Conservation (phyloP, 2,797 vertebrate species). For the Hippopotamyrus pictus region DNA sequence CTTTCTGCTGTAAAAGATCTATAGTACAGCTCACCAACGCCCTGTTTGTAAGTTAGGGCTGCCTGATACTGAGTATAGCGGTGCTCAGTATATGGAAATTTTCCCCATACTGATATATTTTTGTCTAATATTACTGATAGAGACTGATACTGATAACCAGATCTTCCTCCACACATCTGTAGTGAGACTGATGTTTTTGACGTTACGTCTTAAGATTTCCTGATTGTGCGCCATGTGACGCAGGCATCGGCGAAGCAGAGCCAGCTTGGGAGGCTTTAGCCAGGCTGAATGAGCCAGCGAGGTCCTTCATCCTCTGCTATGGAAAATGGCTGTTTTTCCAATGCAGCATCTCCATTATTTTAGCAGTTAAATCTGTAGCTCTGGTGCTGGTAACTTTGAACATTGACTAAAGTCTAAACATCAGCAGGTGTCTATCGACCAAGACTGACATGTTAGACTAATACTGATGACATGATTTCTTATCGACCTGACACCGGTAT, state of each 20-base stretch:
- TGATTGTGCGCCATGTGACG: background rate
- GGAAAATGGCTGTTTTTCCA: background rate
- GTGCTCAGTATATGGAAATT: background rate
- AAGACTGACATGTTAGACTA: background rate
- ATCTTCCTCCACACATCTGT: background rate
- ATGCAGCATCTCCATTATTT: background rate
- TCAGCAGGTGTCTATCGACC: background rate
- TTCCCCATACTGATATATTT: background rate
- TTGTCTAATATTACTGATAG: background rate
- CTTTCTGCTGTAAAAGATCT: background rate
- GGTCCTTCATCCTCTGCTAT: background rate
- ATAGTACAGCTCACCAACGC: background rate
- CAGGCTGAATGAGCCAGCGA: background rate
- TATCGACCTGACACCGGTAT: background rate
- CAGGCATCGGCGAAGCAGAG: background rate
- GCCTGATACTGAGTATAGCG: background rate
- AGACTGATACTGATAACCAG: background rate
- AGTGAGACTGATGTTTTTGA: background rate
- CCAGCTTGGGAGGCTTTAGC: background rate
- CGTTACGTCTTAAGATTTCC: background rate
- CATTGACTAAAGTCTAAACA: background rate
- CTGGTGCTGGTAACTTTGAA: background rate
- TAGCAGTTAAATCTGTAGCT: background rate
- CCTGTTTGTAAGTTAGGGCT: background rate
- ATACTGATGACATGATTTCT: background rate